phyloP scores from a whole-genome alignment of 1,140 invertebrate genomes.

The Adelges cooleyi region DNA sequence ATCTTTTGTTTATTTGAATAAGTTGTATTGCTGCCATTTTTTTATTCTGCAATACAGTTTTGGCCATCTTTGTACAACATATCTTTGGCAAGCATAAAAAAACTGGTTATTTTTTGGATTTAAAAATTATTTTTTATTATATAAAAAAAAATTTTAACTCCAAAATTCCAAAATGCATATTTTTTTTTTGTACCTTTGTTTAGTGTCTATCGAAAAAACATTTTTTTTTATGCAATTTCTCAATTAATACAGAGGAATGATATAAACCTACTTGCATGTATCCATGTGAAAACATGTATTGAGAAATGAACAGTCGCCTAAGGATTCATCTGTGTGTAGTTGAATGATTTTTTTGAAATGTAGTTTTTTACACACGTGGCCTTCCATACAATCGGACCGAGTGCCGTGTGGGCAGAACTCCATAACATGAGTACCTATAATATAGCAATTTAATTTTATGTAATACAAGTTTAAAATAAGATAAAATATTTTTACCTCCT shows the following conservation, averaged over 20 bases:
- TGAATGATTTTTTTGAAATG: constrained; percentile 98
- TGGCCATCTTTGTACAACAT: too few relatives aligned
- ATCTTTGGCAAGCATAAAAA: too few relatives aligned
- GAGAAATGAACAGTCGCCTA: constrained; percentile 94
- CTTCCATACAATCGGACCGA: constrained; percentile 66
- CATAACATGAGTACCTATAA: constrained; percentile 53
- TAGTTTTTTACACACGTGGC: constrained; percentile 66
- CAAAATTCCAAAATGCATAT: too few relatives aligned
- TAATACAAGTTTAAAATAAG: too few relatives aligned
- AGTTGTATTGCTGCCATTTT: too few relatives aligned
- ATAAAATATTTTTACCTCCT: constrained; percentile 48
- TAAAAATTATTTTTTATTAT: constrained; percentile 12
- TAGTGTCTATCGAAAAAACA: background rate
- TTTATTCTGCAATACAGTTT: too few relatives aligned
- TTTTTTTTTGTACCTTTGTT: background rate
- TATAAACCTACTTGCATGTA: constrained; percentile 68
- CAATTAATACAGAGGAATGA: background rate
- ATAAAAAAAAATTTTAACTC: too few relatives aligned
- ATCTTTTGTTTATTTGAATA: too few relatives aligned
- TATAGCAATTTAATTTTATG: too few relatives aligned
- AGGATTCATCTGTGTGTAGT: constrained; percentile 85
- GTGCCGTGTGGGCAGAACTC: constrained; percentile 96
- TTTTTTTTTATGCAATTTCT: too few relatives aligned
- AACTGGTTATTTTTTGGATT: too few relatives aligned
- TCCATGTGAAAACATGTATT: constrained; percentile 99